Conservation (phyloP, 53 echinoderm and acorn worm species). For the Echinometra lucunter region DNA sequence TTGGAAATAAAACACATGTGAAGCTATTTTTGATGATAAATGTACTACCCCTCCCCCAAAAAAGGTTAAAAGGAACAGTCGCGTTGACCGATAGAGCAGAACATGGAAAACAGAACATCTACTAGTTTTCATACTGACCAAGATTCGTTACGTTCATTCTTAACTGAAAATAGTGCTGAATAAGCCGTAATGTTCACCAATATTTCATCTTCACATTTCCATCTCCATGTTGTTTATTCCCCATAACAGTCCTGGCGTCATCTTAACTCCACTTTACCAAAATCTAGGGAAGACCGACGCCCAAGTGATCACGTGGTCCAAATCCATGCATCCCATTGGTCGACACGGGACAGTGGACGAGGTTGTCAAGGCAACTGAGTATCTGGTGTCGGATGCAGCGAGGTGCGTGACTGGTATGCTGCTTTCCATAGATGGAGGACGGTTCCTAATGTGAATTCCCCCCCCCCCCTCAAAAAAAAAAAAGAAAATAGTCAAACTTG, state of each 20-base stretch:
- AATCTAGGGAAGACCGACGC: constrained; percentile 34
- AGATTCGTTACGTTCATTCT: no score
- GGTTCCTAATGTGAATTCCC: constrained; percentile 46
- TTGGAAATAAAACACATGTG: no score
- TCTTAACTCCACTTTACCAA: constrained; percentile 72
- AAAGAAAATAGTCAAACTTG: no score
- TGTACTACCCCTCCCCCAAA: no score
- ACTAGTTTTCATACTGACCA: no score
- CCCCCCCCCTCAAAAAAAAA: no score
- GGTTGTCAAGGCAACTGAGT: constrained; percentile 68
- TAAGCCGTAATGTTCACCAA: no score
- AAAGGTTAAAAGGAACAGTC: no score
- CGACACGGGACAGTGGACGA: constrained; percentile 66
- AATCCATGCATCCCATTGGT: constrained; percentile 65
- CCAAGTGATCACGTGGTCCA: constrained; percentile 44
- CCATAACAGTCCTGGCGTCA: constrained; percentile 71
- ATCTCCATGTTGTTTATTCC: not conserved
- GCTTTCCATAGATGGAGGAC: constrained; percentile 57
- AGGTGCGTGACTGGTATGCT: constrained; percentile 55
- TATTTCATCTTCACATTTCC: not conserved
- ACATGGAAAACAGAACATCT: no score
- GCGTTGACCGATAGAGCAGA: no score
- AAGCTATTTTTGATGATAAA: no score
- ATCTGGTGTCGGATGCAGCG: constrained; percentile 57
- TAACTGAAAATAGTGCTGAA: no score